Base-by-base conservation (phyloP, 2,888 invertebrate species). In the Hirudinaria manillensis region DNA sequence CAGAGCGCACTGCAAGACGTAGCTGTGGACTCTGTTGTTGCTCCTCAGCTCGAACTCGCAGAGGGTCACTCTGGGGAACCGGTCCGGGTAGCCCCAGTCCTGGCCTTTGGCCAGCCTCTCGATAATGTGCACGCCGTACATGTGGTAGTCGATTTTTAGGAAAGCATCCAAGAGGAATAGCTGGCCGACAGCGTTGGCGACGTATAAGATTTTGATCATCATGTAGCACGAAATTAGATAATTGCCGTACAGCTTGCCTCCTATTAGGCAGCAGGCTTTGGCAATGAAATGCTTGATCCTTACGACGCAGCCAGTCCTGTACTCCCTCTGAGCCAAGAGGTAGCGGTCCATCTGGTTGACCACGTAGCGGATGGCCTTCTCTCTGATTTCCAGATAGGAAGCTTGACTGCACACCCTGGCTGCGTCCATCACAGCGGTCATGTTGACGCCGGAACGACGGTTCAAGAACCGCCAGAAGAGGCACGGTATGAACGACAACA, bases 101-200 rank as follows among this genome's bases (percentile, higher is more conserved):
- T 82, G 79, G 0, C 80, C 86, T 78, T 83, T 82, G 68, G 86
- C 82, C 76, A 87, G 78, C 77, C 86, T 85, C 76, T 84, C 84
- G 77, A 87, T 81, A n/a, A 87, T 85, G 80, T 87, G 86, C 38
- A 86, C 85, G 70, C 87, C 87, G 80, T 84, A 85, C 53, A 83
- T 81, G 77, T 85, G 83, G 79, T 83, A 84, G 75, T 84, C 83
- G 68, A 83, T 84, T 71, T 87, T 87, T 29, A 87, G 83, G 78
- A 87, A 87, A 77, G 84, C 83, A 80, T 87, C 87, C 67, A 87
- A 82, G 75, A 87, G 82, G 79, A 86, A 85, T 74, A 87, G 82
- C 80, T 87, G 87, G 24, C 86, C 85, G 24, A 87, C 81, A 51
- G 86, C 85, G 80, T 87, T 87, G 74, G 83, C 81, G 77, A 86